Evolutionary conservation across 2,888 invertebrate species (phyloP).

Genomic region (Pterostichus niger): DNA sequence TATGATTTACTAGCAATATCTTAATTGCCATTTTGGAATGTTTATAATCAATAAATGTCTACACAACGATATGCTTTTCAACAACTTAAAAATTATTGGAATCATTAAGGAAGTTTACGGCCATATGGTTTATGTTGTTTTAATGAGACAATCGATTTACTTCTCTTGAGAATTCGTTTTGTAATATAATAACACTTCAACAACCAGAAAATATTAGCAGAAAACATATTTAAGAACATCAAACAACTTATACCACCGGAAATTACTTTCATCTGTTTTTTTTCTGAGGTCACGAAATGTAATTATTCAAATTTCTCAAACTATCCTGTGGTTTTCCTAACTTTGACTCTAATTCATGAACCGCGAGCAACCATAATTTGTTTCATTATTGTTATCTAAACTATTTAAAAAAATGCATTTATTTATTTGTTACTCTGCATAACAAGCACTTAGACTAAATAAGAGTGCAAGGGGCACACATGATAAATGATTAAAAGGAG

Average conservation of each 20-base stretch:
- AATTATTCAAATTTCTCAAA: conserved; percentile 9
- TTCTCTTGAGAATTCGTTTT: background rate
- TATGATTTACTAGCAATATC: conserved; percentile 70
- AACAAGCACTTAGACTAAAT: too few species aligned
- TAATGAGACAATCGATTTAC: conserved; percentile 55
- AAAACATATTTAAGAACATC: conserved; percentile 26
- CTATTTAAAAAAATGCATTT: too few species aligned
- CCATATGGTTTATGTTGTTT: conserved; percentile 47
- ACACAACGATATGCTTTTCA: conserved; percentile 51
- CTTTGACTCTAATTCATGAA: too few species aligned
- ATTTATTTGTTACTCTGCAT: too few species aligned
- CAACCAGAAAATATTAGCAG: conserved; percentile 18
- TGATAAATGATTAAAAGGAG: too few species aligned
- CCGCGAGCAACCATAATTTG: too few species aligned
- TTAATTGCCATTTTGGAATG: conserved; percentile 70
- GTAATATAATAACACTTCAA: conserved; percentile 27
- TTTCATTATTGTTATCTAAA: too few species aligned
- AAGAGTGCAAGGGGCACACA: too few species aligned
- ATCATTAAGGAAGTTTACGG: conserved; percentile 48
- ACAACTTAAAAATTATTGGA: conserved; percentile 52
- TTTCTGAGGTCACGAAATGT: conserved; percentile 9
- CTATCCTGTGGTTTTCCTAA: background rate
- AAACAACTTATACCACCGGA: conserved; percentile 37
- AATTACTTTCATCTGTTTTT: conserved; percentile 47
- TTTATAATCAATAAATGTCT: conserved; percentile 65